Percentiles rank a stretch among this genome's conserved stretches.
These are phyloP conservation scores for Brachyistius frenatus DNA, from an alignment of 2,113 vertebrate species.

Conservation along the genomic window DNA sequence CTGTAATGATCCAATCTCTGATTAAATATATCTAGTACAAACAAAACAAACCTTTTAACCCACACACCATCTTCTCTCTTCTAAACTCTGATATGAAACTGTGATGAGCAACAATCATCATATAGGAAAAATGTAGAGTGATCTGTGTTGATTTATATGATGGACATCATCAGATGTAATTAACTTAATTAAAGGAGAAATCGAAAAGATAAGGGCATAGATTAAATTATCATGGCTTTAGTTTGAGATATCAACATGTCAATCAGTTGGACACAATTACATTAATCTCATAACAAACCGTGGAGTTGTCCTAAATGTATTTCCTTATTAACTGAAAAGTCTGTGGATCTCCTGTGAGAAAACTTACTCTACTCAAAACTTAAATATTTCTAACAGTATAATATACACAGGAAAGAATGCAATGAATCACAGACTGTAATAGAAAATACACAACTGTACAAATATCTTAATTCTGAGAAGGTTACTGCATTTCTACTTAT, in stretches of 20 bases:
- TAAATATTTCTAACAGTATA: too few relatives aligned
- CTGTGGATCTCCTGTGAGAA: too few relatives aligned
- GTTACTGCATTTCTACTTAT: too few relatives aligned
- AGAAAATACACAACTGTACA: too few relatives aligned
- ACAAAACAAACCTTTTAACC: conserved; percentile 20
- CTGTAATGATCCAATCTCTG: conserved; percentile 4
- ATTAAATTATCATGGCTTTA: conserved; percentile 9
- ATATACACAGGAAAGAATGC: too few relatives aligned
- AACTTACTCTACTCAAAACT: too few relatives aligned
- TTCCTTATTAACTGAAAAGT: too few relatives aligned
- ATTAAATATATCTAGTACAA: conserved; percentile 9
- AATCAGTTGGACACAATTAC: background rate
- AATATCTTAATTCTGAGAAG: too few relatives aligned
- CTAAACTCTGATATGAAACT: conserved; percentile 9
- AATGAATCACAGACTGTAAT: too few relatives aligned
- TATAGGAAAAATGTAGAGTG: background rate
- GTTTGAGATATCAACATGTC: background rate
- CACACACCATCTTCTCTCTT: background rate
- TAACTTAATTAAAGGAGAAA: conserved; percentile 8
- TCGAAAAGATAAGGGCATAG: conserved; percentile 4
- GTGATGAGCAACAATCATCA: too few relatives aligned
- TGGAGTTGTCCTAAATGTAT: background rate
- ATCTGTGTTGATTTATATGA: conserved; percentile 33
- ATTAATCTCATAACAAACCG: too few relatives aligned
- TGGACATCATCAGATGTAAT: background rate